A percentile compares a stretch with the other conserved stretches of the same genome.
phyloP scores from a whole-genome alignment of 2,888 invertebrate genomes.

The Cryptocephalus moraei region DNA sequence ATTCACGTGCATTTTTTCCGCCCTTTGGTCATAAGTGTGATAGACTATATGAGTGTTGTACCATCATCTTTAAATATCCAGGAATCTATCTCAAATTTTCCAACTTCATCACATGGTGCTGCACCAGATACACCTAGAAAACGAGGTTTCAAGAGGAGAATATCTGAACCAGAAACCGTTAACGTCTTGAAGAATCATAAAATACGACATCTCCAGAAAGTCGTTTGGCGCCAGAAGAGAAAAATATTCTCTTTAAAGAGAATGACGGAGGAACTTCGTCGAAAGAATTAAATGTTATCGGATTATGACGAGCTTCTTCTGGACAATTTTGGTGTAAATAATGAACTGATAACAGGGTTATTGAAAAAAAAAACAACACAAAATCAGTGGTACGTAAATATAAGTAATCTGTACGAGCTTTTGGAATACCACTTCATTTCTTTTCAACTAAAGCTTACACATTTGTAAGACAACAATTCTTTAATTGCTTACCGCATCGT shows the following conservation, averaged over 20 bases:
- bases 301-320: neutral
- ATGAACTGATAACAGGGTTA: neutral
- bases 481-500: constrained; percentile 1
- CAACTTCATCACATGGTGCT: too few relatives aligned
- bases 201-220: neutral
- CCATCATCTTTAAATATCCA: too few relatives aligned
- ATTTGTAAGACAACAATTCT: neutral
- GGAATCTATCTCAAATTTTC: too few relatives aligned
- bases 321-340: neutral
- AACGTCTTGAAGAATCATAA: too few relatives aligned
- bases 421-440: constrained; percentile 1
- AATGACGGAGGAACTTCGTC: neutral
- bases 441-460: constrained; percentile 1
- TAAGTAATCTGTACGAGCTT: neutral
- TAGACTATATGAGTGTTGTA: too few relatives aligned
- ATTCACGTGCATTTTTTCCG: too few relatives aligned
- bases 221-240: neutral
- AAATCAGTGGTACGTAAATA: neutral
- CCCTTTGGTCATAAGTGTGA: too few relatives aligned
- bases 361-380: neutral
- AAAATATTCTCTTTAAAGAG: neutral
- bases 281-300: neutral
- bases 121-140: too few relatives aligned
- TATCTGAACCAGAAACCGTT: too few relatives aligned
- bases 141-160: too few relatives aligned